Percentiles rank a stretch among this genome's conserved stretches.
Conservation (phyloP, 2,797 vertebrate species). For the Sparus aurata region DNA sequence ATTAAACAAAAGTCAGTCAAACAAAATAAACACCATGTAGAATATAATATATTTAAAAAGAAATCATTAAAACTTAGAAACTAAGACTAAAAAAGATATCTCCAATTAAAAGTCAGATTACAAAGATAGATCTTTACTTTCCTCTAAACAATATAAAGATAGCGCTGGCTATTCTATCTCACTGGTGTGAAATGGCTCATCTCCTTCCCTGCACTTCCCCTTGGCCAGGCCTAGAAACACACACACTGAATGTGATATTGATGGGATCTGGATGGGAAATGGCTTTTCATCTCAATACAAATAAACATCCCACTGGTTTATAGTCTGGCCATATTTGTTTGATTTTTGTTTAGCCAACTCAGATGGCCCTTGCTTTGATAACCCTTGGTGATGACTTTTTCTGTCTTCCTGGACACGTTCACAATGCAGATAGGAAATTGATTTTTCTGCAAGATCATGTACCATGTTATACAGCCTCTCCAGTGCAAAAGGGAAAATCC, state of each 20-base stretch:
- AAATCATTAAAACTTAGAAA: too few species aligned
- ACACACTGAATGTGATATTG: conserved; percentile 39
- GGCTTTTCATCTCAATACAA: conserved; percentile 56
- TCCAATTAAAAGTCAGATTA: too few species aligned
- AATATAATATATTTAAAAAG: too few species aligned
- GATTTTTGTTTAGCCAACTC: conserved; percentile 47
- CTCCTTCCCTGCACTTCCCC: conserved; percentile 24
- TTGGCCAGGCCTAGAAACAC: conserved; percentile 23
- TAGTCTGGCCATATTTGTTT: conserved; percentile 67
- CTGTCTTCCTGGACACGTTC: conserved; percentile 31
- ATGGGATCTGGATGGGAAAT: conserved; percentile 63
- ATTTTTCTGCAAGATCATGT: conserved; percentile 47
- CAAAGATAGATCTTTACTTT: too few species aligned
- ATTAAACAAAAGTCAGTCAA: too few species aligned
- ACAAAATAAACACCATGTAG: too few species aligned
- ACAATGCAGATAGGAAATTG: conserved; percentile 38
- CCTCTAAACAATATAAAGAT: too few species aligned
- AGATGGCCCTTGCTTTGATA: conserved; percentile 35
- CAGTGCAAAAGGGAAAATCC: conserved; percentile 29
- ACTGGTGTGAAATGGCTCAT: conserved; percentile 29
- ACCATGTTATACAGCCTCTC: conserved; percentile 3
- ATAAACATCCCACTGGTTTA: conserved; percentile 70
- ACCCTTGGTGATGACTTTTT: conserved; percentile 31
- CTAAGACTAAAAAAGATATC: too few species aligned
- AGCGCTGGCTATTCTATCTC: background rate